Conservation (phyloP, 2,797 vertebrate species). For the Channa striata region DNA sequence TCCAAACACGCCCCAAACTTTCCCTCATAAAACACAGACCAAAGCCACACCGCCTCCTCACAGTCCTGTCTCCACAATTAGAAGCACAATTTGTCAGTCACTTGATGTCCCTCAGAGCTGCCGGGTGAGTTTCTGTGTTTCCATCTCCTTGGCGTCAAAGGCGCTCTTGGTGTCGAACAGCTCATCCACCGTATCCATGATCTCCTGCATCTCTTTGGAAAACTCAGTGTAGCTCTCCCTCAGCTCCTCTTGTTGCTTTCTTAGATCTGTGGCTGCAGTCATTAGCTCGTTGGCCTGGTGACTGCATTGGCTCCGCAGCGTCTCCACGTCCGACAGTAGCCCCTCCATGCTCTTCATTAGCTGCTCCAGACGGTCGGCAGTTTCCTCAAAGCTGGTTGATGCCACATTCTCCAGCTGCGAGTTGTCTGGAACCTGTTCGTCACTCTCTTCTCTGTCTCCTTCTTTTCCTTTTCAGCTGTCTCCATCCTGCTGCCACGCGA, state of each 20-base stretch:
- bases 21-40: constrained; percentile 7
- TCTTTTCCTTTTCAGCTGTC: constrained; percentile 24
- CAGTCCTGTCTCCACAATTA: constrained; percentile 6
- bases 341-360: constrained; percentile 90
- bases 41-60: constrained; percentile 27
- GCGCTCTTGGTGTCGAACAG: constrained; percentile 85
- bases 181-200: constrained; percentile 82
- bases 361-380: constrained; percentile 82
- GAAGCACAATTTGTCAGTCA: constrained; percentile 24
- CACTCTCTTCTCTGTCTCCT: background rate
- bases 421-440: constrained; percentile 39
- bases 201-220: constrained; percentile 83
- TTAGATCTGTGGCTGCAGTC: constrained; percentile 79
- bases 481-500: constrained; percentile 47
- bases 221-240: constrained; percentile 84
- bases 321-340: constrained; percentile 89
- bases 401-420: background rate
- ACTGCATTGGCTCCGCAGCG: constrained; percentile 86
- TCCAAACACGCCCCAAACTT: constrained; percentile 6
- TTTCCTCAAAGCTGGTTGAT: constrained; percentile 56
- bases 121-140: constrained; percentile 86
- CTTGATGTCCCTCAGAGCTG: constrained; percentile 81
- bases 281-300: constrained; percentile 86
- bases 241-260: constrained; percentile 86
- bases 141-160: constrained; percentile 87